These are phyloP conservation scores for Tenebrio molitor DNA, from an alignment of 1,140 invertebrate species.

Conservation along the genomic window DNA sequence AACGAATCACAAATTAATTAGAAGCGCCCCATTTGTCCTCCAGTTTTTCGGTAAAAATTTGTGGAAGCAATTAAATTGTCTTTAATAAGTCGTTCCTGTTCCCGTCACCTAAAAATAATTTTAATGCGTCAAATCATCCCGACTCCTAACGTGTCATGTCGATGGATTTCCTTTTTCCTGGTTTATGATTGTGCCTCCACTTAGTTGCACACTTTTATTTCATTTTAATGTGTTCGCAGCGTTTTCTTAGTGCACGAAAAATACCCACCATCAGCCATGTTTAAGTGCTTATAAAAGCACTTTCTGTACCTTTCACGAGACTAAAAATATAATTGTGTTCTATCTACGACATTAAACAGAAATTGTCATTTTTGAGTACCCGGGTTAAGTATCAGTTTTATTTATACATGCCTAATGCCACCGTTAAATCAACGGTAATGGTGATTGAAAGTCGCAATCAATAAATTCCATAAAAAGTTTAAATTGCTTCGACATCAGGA, in stretches of 20 bases:
- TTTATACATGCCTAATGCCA: background rate
- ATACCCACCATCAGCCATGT: background rate
- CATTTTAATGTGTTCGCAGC: background rate
- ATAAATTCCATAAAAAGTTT: background rate
- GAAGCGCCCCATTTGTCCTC: background rate
- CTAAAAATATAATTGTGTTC: background rate
- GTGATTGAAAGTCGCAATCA: background rate
- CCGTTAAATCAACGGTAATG: background rate
- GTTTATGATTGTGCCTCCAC: background rate
- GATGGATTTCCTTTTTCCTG: background rate
- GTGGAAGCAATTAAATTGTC: too few relatives aligned
- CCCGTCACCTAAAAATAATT: too few relatives aligned
- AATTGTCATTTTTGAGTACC: background rate
- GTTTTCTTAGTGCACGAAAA: background rate
- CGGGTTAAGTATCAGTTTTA: too few relatives aligned
- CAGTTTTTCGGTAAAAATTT: too few relatives aligned
- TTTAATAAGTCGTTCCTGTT: too few relatives aligned
- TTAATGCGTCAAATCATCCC: too few relatives aligned
- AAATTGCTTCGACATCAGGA: background rate
- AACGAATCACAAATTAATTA: background rate
- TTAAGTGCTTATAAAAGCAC: constrained; percentile 2
- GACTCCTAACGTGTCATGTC: background rate
- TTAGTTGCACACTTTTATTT: background rate
- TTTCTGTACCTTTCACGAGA: background rate
- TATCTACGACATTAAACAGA: background rate